These are phyloP conservation scores for Phrynocephalus guinanensis DNA, from an alignment of 2,797 vertebrate species.

Conservation along the genomic window DNA sequence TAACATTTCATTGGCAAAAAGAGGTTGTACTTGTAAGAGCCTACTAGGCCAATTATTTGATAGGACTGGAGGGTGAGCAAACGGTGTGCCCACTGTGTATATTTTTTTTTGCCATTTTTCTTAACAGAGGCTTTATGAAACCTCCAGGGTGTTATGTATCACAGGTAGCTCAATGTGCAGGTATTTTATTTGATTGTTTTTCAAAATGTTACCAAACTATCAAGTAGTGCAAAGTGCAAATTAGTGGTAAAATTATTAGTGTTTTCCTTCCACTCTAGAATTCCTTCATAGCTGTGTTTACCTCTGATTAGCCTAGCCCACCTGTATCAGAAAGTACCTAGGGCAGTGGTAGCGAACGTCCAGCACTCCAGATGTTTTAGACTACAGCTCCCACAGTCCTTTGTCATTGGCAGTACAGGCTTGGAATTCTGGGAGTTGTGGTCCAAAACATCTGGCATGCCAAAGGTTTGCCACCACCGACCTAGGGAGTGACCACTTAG, in stretches of 20 bases:
- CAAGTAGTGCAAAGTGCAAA: neutral
- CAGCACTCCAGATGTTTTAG: too few species aligned
- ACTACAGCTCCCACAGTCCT: too few species aligned
- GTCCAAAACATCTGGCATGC: too few species aligned
- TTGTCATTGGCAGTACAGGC: too few species aligned
- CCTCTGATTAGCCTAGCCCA: neutral
- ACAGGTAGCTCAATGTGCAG: neutral
- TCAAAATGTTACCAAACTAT: neutral
- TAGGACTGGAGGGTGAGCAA: neutral
- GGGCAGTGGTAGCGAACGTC: too few species aligned
- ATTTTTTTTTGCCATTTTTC: neutral
- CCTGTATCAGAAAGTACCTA: neutral
- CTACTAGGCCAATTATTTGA: neutral
- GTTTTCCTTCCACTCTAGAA: neutral
- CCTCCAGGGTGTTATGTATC: neutral
- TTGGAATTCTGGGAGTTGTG: too few species aligned
- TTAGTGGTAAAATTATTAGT: neutral
- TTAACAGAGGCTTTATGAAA: neutral
- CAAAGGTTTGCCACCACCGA: too few species aligned
- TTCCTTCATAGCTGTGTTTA: neutral
- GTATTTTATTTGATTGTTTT: neutral
- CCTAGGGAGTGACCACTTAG: neutral
- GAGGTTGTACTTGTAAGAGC: neutral
- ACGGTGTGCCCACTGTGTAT: neutral
- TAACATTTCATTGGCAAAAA: neutral